Conservation (phyloP, 1,140 invertebrate species). For the Catajapyx aquilonaris region DNA sequence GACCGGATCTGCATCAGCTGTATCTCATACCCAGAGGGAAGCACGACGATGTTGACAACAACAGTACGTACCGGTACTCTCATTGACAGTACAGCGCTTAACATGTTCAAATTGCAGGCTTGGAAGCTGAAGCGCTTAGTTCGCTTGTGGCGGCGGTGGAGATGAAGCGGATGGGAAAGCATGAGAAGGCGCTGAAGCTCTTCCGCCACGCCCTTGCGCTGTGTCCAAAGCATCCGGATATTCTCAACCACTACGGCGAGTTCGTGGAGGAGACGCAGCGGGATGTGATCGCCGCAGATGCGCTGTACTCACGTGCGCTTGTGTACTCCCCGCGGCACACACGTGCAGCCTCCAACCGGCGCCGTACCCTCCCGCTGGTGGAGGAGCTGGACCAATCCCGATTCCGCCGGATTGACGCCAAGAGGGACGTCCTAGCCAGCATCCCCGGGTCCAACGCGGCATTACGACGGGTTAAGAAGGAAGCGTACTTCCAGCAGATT, state of each 20-base stretch:
- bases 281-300: constrained; percentile 75
- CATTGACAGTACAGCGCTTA: too few species aligned
- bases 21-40: too few species aligned
- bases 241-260: constrained; percentile 81
- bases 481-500: constrained; percentile 88
- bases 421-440: constrained; percentile 53
- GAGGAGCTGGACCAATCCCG: constrained; percentile 68
- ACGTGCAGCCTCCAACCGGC: constrained; percentile 54
- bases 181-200: constrained; percentile 65
- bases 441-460: constrained; percentile 60
- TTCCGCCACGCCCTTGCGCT: constrained; percentile 77
- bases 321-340: constrained; percentile 59
- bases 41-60: too few species aligned
- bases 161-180: constrained; percentile 58
- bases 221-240: constrained; percentile 75
- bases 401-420: constrained; percentile 63
- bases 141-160: constrained; percentile 63
- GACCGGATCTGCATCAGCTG: too few species aligned
- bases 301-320: constrained; percentile 64
- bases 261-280: constrained; percentile 70
- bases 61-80: too few species aligned
- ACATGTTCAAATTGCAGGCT: too few species aligned
- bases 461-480: constrained; percentile 68
- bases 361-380: constrained; percentile 66
- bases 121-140: constrained; percentile 46